Conservation (phyloP, 2,797 vertebrate species). For the Pipistrellus pipistrellus region DNA sequence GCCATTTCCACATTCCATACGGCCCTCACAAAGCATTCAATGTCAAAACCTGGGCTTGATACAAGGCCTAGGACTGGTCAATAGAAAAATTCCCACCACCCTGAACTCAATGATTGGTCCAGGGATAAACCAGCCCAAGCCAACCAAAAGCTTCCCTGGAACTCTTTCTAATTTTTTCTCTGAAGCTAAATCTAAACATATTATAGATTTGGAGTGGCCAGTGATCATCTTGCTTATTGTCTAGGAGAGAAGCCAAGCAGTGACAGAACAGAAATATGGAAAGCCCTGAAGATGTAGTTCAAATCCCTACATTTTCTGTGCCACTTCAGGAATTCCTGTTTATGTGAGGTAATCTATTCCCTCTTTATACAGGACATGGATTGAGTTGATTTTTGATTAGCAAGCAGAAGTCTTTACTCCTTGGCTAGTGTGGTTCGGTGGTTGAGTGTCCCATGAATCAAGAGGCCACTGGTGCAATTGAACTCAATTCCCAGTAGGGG, state of each 20-base stretch:
- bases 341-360: background rate
- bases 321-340: background rate
- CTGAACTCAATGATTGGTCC: background rate
- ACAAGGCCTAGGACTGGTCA: background rate
- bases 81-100: background rate
- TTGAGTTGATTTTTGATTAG: constrained; percentile 44
- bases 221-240: background rate
- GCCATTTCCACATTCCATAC: background rate
- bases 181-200: background rate
- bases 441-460: too few relatives aligned
- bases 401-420: background rate
- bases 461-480: too few relatives aligned
- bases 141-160: background rate
- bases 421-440: too few relatives aligned
- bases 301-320: background rate
- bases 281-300: background rate
- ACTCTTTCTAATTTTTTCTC: background rate
- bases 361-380: background rate
- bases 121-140: background rate
- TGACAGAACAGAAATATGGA: background rate
- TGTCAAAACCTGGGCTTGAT: background rate
- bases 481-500: too few relatives aligned
- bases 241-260: background rate
- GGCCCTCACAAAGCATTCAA: background rate
- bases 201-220: background rate